Conservation (phyloP, 2,797 vertebrate genomes). For the Peromyscus eremicus region DNA sequence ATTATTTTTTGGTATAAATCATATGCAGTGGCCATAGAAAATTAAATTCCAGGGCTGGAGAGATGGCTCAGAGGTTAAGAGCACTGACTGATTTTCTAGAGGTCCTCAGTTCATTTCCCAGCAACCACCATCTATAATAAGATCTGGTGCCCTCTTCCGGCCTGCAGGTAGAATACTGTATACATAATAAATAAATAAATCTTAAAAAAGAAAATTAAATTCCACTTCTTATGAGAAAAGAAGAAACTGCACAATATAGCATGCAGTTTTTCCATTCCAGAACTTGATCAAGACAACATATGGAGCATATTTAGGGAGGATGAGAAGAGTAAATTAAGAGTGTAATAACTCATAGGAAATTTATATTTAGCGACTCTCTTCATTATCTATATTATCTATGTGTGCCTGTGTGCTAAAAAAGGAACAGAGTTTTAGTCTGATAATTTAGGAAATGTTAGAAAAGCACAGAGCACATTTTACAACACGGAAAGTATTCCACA, state of each 20-base stretch:
- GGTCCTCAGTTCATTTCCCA: background rate
- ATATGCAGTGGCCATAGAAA: slow-evolving; percentile 28
- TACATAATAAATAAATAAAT: background rate
- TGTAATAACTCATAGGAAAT: slow-evolving; percentile 36
- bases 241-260: background rate
- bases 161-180: background rate
- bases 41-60: slow-evolving; percentile 1
- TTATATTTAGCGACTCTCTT: slow-evolving; percentile 14
- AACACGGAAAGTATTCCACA: slow-evolving; percentile 11
- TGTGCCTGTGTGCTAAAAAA: slow-evolving; percentile 24
- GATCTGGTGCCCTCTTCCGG: background rate
- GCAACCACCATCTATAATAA: background rate
- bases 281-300: slow-evolving; percentile 40
- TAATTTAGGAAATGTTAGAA: slow-evolving; percentile 50
- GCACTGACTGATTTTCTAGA: background rate
- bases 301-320: slow-evolving; percentile 19
- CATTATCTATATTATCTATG: slow-evolving; percentile 7
- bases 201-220: slow-evolving; percentile 46
- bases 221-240: slow-evolving; percentile 51
- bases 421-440: slow-evolving; percentile 2
- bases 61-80: background rate
- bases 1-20: slow-evolving; percentile 43
- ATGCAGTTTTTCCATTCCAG: slow-evolving; percentile 53
- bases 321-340: slow-evolving; percentile 33
- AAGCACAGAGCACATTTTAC: slow-evolving; percentile 45